These are phyloP conservation scores for Laterallus jamaicensis DNA, from an alignment of 2,113 vertebrate species.

Conservation along the genomic window DNA sequence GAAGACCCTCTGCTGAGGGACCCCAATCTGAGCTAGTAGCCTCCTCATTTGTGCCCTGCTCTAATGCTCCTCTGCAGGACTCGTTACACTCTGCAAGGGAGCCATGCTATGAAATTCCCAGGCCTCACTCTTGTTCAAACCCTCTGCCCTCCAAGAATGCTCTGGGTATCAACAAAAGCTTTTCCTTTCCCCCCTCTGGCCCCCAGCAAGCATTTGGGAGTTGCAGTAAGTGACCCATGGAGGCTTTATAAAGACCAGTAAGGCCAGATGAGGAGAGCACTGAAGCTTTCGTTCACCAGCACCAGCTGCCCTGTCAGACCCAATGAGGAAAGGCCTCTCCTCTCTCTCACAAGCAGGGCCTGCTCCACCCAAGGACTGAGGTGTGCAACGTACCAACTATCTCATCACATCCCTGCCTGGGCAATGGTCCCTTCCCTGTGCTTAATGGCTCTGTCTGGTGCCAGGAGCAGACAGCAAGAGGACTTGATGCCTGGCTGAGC, in stretches of 20 bases:
- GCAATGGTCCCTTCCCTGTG: not conserved
- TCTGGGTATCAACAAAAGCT: not conserved
- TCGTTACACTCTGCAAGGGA: not conserved
- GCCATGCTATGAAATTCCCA: not conserved
- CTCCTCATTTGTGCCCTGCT: not conserved
- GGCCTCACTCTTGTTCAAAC: too few species aligned
- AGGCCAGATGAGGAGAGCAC: not conserved
- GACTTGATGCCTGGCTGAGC: not conserved
- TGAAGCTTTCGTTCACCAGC: not conserved
- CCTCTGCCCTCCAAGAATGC: too few species aligned
- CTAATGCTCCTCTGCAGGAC: not conserved
- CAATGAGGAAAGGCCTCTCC: not conserved
- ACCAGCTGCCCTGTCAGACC: not conserved
- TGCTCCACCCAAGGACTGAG: not conserved
- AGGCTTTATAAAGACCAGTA: not conserved
- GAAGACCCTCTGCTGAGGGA: not conserved
- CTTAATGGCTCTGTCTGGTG: constrained; percentile 31
- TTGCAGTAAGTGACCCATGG: not conserved
- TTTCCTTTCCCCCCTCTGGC: not conserved
- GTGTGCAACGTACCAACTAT: not conserved
- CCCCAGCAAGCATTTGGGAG: not conserved
- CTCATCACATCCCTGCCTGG: not conserved
- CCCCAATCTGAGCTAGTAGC: not conserved
- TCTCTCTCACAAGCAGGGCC: not conserved
- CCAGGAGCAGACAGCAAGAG: not conserved